Percentiles rank a stretch among this genome's conserved stretches.
These are phyloP conservation scores for Hydra vulgaris DNA, from an alignment of 30 jellyfish, hydroid and myxozoan species.

Conservation along the genomic window DNA sequence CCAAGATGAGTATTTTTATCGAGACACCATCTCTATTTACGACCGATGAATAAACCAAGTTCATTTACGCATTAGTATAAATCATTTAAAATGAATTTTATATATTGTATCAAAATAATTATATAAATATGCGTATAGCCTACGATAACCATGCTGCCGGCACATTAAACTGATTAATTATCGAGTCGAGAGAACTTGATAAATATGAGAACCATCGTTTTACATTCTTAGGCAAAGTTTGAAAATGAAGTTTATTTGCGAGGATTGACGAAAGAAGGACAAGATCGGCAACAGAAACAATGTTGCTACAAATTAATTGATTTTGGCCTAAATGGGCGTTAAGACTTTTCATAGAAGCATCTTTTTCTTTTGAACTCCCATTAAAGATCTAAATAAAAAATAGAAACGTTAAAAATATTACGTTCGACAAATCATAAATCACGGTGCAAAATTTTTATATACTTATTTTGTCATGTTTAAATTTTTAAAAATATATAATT, in stretches of 20 bases:
- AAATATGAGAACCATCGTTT: conserved; percentile 47
- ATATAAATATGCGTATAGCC: too few relatives aligned
- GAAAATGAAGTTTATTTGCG: conserved; percentile 3
- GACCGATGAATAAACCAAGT: too few relatives aligned
- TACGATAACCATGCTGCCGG: background rate
- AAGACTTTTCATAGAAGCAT: conserved; percentile 19
- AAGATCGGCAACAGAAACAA: conserved; percentile 56
- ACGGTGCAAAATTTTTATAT: too few relatives aligned
- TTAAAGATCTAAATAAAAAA: conserved; percentile 25
- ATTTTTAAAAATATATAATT: too few relatives aligned
- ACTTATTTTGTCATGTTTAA: too few relatives aligned
- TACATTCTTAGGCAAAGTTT: conserved; percentile 43
- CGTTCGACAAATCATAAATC: too few relatives aligned
- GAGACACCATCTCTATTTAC: too few relatives aligned
- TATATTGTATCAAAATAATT: too few relatives aligned
- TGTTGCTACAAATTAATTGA: conserved; percentile 22
- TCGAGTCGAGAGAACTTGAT: background rate
- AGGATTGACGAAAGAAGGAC: conserved; percentile 50
- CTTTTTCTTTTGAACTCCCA: conserved; percentile 44
- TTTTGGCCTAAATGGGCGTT: conserved; percentile 41
- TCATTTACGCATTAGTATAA: too few relatives aligned
- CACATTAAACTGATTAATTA: background rate
- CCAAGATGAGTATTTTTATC: too few relatives aligned
- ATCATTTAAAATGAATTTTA: too few relatives aligned
- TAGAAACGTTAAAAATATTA: too few relatives aligned